Percentiles rank a stretch among this genome's conserved stretches.
phyloP scores from a whole-genome alignment of 64 coral and sea anemone species.

The Montipora cactus region DNA sequence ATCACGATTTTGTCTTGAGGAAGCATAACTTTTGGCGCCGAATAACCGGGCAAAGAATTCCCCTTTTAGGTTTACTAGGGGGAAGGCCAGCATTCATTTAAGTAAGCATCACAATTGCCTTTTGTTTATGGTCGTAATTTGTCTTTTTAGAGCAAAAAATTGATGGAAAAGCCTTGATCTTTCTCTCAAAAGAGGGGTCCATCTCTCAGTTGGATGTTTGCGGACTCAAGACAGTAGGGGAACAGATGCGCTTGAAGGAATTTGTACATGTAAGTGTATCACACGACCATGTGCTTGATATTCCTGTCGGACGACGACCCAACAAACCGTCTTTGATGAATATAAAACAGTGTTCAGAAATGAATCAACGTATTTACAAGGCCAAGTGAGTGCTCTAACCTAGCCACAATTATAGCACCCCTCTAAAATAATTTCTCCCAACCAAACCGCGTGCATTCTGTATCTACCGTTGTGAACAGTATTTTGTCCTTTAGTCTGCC shows the following conservation, averaged over 20 bases:
- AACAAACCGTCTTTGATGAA: slow-evolving; percentile 14
- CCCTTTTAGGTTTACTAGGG: too few relatives aligned
- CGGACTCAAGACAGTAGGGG: slow-evolving; percentile 39
- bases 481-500: too few relatives aligned
- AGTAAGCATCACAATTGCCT: too few relatives aligned
- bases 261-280: neutral
- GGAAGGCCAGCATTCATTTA: too few relatives aligned
- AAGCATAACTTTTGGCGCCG: too few relatives aligned
- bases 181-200: slow-evolving; percentile 21
- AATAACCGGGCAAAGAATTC: too few relatives aligned
- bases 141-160: too few relatives aligned
- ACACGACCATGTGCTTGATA: neutral
- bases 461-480: too few relatives aligned
- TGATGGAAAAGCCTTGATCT: slow-evolving; percentile 29
- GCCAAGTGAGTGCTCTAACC: slow-evolving; percentile 42
- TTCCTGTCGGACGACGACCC: neutral
- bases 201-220: slow-evolving; percentile 22
- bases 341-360: slow-evolving; percentile 14
- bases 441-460: too few relatives aligned
- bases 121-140: too few relatives aligned
- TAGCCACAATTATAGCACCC: neutral
- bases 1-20: too few relatives aligned
- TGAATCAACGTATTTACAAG: slow-evolving; percentile 28
- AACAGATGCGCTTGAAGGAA: slow-evolving; percentile 16
- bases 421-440: neutral